phyloP scores from a whole-genome alignment of 2,797 vertebrate genomes.

The Girardinus metallicus region DNA sequence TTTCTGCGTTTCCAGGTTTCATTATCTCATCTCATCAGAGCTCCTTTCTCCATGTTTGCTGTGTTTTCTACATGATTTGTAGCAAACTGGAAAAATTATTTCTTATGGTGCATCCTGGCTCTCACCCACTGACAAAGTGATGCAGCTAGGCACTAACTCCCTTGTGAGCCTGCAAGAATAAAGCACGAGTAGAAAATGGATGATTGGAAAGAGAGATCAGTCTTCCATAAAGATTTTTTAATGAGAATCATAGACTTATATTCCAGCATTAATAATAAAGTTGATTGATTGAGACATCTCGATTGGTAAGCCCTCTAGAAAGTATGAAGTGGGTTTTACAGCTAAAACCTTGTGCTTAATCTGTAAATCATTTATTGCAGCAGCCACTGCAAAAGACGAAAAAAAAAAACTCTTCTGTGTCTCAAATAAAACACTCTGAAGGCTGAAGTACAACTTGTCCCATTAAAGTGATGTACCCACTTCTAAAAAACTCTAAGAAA shows the following conservation, averaged over 20 bases:
- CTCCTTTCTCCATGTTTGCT: not conserved
- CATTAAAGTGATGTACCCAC: constrained; percentile 32
- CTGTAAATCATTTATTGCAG: not conserved
- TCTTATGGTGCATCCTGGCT: not conserved
- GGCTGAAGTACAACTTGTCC: constrained; percentile 5
- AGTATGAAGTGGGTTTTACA: not conserved
- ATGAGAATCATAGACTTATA: not conserved
- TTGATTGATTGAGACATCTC: not conserved
- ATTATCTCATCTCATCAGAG: not conserved
- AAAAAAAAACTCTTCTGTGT: not conserved
- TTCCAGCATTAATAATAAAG: not conserved
- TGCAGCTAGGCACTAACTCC: not conserved
- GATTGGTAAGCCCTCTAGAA: not conserved
- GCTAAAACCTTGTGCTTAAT: constrained; percentile 2
- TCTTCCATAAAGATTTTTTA: not conserved
- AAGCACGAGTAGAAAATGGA: not conserved
- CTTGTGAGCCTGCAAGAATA: not conserved
- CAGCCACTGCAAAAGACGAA: not conserved
- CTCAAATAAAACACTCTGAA: constrained; percentile 14
- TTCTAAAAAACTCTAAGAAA: constrained; percentile 14
- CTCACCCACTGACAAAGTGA: not conserved
- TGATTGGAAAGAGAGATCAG: not conserved
- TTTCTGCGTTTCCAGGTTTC: not conserved
- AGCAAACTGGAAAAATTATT: not conserved
- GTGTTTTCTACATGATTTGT: not conserved